phyloP scores from a whole-genome alignment of 2,797 vertebrate species.

The Poeciliopsis paucimaculata region DNA sequence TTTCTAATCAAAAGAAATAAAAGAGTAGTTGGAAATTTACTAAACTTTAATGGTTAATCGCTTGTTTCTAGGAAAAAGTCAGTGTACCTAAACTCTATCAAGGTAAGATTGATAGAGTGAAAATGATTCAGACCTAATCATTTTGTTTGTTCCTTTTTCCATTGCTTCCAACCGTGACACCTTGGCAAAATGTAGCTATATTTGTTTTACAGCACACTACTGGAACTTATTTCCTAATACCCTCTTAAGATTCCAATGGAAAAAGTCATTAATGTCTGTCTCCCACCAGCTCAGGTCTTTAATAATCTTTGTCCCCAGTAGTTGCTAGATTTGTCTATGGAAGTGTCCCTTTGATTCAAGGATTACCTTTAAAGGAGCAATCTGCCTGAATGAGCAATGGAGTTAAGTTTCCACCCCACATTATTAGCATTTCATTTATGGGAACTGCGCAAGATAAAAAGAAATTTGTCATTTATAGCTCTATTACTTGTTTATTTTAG shows the following conservation, averaged over 20 bases:
- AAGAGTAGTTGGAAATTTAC: conserved; percentile 11
- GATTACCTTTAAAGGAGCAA: conserved; percentile 73
- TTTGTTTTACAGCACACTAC: conserved; percentile 34
- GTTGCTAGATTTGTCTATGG: conserved; percentile 39
- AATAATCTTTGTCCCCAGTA: conserved; percentile 36
- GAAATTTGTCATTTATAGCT: conserved; percentile 37
- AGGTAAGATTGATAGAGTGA: conserved; percentile 10
- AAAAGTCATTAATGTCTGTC: conserved; percentile 50
- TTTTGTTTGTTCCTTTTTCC: conserved; percentile 51
- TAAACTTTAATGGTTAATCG: conserved; percentile 25
- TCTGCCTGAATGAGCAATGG: conserved; percentile 25
- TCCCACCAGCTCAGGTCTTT: conserved; percentile 43
- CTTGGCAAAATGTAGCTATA: conserved; percentile 29
- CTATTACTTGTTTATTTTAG: conserved; percentile 66
- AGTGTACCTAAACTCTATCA: conserved; percentile 29
- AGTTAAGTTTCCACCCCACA: conserved; percentile 37
- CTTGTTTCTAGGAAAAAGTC: conserved; percentile 32
- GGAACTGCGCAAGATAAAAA: conserved; percentile 51
- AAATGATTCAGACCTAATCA: conserved; percentile 20
- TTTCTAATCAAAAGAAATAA: conserved; percentile 21
- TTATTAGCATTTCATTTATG: conserved; percentile 51
- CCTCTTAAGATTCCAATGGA: conserved; percentile 32
- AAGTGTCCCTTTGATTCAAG: conserved; percentile 45
- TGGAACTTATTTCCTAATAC: conserved; percentile 49
- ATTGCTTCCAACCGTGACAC: conserved; percentile 29